A percentile compares a stretch with the other conserved stretches of the same genome.
These are phyloP conservation scores for Notoglanidium macrostoma DNA, from an alignment of 2,797 vertebrate species.

Conservation along the genomic window DNA sequence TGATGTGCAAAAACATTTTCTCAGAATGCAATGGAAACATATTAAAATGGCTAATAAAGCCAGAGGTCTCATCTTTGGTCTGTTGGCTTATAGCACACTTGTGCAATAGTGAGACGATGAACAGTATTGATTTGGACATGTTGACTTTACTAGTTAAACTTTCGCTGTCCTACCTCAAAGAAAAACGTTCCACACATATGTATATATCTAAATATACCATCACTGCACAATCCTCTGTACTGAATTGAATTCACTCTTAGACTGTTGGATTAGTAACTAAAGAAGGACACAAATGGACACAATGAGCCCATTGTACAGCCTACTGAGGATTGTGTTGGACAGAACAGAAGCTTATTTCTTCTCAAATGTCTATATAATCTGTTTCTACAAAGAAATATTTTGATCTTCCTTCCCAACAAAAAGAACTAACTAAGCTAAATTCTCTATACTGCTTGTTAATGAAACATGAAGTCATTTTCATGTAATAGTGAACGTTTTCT, in stretches of 20 bases:
- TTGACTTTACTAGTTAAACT: constrained; percentile 71
- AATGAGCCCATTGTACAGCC: neutral
- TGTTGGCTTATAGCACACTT: constrained; percentile 37
- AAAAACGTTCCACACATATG: neutral
- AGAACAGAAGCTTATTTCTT: neutral
- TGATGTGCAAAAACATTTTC: constrained; percentile 56
- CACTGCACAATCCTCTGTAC: no score
- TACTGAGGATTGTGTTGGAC: neutral
- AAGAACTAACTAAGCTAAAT: neutral
- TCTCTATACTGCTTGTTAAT: neutral
- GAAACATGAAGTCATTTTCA: neutral
- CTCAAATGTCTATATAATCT: neutral
- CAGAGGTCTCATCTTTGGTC: constrained; percentile 69
- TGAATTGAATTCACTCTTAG: neutral
- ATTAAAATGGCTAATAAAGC: constrained; percentile 59
- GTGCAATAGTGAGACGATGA: constrained; percentile 49
- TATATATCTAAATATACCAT: neutral
- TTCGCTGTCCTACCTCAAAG: constrained; percentile 58
- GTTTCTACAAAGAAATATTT: neutral
- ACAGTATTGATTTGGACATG: constrained; percentile 67
- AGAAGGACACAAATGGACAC: neutral
- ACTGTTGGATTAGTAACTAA: neutral
- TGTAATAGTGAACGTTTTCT: neutral
- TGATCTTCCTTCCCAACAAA: neutral
- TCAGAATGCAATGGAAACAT: constrained; percentile 56